Conservation (phyloP, 2,888 invertebrate species). For the Drosophila helvetica region DNA sequence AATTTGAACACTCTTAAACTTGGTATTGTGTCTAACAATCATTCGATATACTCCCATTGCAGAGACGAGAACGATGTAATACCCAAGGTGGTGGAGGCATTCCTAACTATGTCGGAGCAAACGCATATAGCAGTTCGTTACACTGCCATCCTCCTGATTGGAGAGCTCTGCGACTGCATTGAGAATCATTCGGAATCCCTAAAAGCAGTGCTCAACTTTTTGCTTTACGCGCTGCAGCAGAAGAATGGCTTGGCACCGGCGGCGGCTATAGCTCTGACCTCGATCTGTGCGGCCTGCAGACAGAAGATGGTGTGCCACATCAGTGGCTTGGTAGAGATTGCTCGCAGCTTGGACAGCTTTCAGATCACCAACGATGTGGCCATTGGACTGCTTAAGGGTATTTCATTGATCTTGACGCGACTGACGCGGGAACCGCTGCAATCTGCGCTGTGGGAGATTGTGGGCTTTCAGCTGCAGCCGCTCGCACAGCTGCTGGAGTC, state of each 20-base stretch:
- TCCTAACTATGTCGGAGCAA: conserved; percentile 92
- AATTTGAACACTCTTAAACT: conserved; percentile 83
- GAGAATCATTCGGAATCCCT: conserved; percentile 92
- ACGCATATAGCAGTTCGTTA: conserved; percentile 94
- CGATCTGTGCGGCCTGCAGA: conserved; percentile 92
- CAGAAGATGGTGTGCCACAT: conserved; percentile 91
- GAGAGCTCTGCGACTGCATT: conserved; percentile 98
- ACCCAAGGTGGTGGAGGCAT: conserved; percentile 96
- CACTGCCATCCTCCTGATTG: conserved; percentile 93
- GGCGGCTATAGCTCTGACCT: conserved; percentile 93
- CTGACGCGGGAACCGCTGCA: conserved; percentile 86
- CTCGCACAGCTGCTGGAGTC: conserved; percentile 87
- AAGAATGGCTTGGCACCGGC: conserved; percentile 89
- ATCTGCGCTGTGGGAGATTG: conserved; percentile 90
- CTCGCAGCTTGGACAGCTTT: conserved; percentile 89
- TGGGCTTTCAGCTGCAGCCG: conserved; percentile 89
- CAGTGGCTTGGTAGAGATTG: conserved; percentile 89
- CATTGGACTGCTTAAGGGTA: conserved; percentile 89
- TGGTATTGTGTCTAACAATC: background rate
- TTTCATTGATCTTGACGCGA: conserved; percentile 85
- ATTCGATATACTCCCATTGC: conserved; percentile 57
- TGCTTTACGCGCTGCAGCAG: conserved; percentile 90
- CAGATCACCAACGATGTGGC: conserved; percentile 90
- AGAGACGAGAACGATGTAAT: conserved; percentile 96
- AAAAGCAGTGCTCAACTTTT: conserved; percentile 92